These are phyloP conservation scores for Thymelicus acteon DNA, from an alignment of 2,888 invertebrate species.

Conservation along the genomic window DNA sequence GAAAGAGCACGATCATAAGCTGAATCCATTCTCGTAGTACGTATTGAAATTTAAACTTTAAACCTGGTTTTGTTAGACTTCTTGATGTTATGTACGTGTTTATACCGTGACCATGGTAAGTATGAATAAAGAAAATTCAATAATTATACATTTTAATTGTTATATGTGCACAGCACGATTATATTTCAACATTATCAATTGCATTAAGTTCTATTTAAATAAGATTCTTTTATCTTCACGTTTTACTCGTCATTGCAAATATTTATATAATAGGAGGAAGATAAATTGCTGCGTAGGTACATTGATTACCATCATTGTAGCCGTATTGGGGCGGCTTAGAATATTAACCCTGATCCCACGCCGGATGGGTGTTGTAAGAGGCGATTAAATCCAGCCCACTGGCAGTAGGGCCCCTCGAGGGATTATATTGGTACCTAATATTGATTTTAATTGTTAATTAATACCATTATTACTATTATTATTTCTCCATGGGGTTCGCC, in stretches of 20 bases:
- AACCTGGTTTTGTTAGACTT: background rate
- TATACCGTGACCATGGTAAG: background rate
- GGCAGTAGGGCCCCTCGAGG: no score
- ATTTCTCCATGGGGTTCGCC: no score
- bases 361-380: no score
- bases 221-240: background rate
- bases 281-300: background rate
- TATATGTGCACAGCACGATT: background rate
- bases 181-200: constrained; percentile 8
- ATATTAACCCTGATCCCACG: no score
- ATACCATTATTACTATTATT: no score
- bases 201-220: constrained; percentile 11
- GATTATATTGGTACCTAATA: no score
- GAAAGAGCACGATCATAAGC: constrained; percentile 59
- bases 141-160: background rate
- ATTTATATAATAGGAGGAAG: background rate
- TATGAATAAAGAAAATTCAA: background rate
- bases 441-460: no score
- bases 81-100: background rate
- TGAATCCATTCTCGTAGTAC: constrained; percentile 53
- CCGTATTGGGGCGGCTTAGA: no score
- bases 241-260: background rate
- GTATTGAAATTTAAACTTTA: background rate
- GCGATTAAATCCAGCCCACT: no score
- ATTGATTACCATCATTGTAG: background rate